Conservation (phyloP, 2,113 vertebrate species). For the Callorhinus ursinus region DNA sequence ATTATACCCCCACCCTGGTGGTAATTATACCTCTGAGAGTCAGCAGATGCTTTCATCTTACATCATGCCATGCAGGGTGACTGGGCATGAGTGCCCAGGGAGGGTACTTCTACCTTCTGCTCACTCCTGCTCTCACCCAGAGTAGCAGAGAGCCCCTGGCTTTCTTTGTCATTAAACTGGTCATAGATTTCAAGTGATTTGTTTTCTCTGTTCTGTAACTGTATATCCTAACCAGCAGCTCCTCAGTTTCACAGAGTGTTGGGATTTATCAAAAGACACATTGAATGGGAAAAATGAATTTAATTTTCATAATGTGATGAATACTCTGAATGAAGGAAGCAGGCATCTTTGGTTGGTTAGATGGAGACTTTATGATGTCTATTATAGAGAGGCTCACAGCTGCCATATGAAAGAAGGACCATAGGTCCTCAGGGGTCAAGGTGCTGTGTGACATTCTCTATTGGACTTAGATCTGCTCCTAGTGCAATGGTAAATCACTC, state of each 20-base stretch:
- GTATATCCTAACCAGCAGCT: not conserved
- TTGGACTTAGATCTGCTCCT: not conserved
- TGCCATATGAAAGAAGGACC: not conserved
- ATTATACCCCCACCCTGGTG: constrained; percentile 77
- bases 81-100: not conserved
- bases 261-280: constrained; percentile 19
- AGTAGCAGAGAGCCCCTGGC: not conserved
- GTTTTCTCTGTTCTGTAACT: constrained; percentile 28
- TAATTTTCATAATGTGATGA: constrained; percentile 30
- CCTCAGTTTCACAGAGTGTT: not conserved
- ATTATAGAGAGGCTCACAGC: not conserved
- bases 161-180: constrained; percentile 10
- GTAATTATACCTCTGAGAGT: constrained; percentile 78
- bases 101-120: not conserved
- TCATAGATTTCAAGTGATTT: not conserved
- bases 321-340: not conserved
- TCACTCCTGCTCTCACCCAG: not conserved
- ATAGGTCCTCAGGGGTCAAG: not conserved
- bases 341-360: not conserved
- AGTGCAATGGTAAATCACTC: not conserved
- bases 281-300: not conserved
- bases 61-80: constrained; percentile 63
- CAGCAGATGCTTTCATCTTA: constrained; percentile 78
- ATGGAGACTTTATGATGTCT: not conserved
- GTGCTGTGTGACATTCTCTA: not conserved